Conservation (phyloP, 2,888 invertebrate genomes). For the Mythimna ferrago region DNA sequence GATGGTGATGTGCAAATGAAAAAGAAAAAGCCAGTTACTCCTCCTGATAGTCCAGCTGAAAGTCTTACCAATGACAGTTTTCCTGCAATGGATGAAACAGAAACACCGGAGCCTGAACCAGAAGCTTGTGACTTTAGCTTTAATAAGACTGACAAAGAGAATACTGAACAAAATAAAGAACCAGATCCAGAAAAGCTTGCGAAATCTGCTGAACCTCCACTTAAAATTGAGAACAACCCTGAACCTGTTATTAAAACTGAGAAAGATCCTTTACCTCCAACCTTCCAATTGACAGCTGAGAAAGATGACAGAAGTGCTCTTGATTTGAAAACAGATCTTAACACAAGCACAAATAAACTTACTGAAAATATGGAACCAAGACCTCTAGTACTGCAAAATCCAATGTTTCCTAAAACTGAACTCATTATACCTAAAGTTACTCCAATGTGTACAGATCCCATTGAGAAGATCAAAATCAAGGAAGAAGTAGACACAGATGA, state of each 20-base stretch:
- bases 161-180: slow-evolving; percentile 82
- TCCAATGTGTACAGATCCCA: slow-evolving; percentile 87
- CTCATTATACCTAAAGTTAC: slow-evolving; percentile 91
- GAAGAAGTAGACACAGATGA: slow-evolving; percentile 89
- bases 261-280: slow-evolving; percentile 80
- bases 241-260: slow-evolving; percentile 82
- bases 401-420: slow-evolving; percentile 90
- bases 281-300: slow-evolving; percentile 78
- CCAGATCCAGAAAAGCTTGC: slow-evolving; percentile 74
- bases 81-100: slow-evolving; percentile 94
- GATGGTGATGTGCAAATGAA: slow-evolving; percentile 91
- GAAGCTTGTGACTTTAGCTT: slow-evolving; percentile 89
- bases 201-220: slow-evolving; percentile 81
- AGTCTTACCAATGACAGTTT: slow-evolving; percentile 96
- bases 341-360: slow-evolving; percentile 69
- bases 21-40: slow-evolving; percentile 88
- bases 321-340: slow-evolving; percentile 85
- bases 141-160: slow-evolving; percentile 86
- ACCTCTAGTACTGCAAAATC: slow-evolving; percentile 73
- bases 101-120: slow-evolving; percentile 88
- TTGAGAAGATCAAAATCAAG: slow-evolving; percentile 89
- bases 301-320: slow-evolving; percentile 83
- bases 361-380: slow-evolving; percentile 79
- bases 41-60: slow-evolving; percentile 94
- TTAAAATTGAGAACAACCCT: slow-evolving; percentile 79